A percentile compares a stretch with the other conserved stretches of the same genome.
phyloP scores from a whole-genome alignment of 2,113 vertebrate species.

The human (Homo sapiens) region DNA sequence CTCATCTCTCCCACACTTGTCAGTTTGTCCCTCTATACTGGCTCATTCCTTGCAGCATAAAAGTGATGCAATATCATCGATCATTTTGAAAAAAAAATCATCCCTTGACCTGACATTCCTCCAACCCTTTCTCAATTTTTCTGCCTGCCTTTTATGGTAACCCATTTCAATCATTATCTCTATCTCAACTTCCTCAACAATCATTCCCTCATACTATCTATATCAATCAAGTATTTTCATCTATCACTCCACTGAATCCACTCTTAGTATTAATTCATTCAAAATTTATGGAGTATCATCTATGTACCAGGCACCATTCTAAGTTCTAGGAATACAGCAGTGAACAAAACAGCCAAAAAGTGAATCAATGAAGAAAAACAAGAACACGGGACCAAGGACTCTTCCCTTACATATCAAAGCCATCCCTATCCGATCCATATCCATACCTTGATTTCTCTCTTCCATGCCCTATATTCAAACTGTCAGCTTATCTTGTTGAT shows the following conservation, averaged over 20 bases:
- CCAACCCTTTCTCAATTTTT: neutral
- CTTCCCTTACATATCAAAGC: neutral
- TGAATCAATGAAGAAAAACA: neutral
- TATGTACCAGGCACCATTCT: neutral
- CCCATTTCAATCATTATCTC: neutral
- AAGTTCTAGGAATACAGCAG: neutral
- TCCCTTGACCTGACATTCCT: neutral
- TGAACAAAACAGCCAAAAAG: neutral
- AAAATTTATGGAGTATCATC: neutral
- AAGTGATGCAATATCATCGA: neutral
- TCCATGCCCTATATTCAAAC: neutral
- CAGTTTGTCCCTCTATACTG: neutral
- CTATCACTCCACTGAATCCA: neutral
- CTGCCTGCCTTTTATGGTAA: neutral
- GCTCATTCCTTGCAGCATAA: neutral
- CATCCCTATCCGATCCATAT: neutral
- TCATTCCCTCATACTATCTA: neutral
- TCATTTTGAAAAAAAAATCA: neutral
- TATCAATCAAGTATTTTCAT: neutral
- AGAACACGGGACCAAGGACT: neutral
- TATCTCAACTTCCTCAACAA: neutral
- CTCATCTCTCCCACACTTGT: neutral
- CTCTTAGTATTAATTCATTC: neutral
- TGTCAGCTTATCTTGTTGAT: neutral
- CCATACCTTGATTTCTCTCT: neutral